These are phyloP conservation scores for Petroica traversi DNA, from an alignment of 2,113 vertebrate genomes.

Conservation along the genomic window DNA sequence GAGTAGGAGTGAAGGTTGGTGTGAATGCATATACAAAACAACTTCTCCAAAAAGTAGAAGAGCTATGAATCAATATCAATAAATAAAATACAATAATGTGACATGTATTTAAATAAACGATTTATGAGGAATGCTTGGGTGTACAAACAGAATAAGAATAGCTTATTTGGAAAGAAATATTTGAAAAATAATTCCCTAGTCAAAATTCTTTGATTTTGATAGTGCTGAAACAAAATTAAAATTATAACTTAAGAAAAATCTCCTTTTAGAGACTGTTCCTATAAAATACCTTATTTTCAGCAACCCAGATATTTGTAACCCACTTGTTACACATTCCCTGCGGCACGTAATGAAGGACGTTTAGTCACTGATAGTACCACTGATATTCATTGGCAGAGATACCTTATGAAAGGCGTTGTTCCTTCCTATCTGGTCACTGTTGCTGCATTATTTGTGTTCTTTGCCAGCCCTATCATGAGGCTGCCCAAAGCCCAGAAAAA, in stretches of 20 bases:
- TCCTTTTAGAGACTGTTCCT: not conserved
- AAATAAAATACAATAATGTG: not conserved
- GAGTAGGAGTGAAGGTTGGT: accelerated
- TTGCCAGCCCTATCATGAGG: not conserved
- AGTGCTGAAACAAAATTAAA: not conserved
- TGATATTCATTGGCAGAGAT: not conserved
- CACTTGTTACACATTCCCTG: not conserved
- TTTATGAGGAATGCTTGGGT: not conserved
- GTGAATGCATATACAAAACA: not conserved
- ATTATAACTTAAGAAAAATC: too few relatives aligned
- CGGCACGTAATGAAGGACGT: not conserved
- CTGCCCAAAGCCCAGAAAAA: not conserved
- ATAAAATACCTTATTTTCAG: not conserved
- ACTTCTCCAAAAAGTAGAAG: not conserved
- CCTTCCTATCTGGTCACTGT: not conserved
- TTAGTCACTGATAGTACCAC: not conserved
- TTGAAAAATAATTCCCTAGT: not conserved
- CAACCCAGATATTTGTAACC: not conserved
- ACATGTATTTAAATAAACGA: not conserved
- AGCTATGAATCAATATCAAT: not conserved
- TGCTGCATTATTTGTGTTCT: not conserved
- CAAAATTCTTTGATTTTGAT: not conserved
- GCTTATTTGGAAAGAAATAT: not conserved
- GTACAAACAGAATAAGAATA: not conserved
- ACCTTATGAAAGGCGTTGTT: not conserved